Conservation (phyloP, 2,888 invertebrate species). For the Melanotus villosus region DNA sequence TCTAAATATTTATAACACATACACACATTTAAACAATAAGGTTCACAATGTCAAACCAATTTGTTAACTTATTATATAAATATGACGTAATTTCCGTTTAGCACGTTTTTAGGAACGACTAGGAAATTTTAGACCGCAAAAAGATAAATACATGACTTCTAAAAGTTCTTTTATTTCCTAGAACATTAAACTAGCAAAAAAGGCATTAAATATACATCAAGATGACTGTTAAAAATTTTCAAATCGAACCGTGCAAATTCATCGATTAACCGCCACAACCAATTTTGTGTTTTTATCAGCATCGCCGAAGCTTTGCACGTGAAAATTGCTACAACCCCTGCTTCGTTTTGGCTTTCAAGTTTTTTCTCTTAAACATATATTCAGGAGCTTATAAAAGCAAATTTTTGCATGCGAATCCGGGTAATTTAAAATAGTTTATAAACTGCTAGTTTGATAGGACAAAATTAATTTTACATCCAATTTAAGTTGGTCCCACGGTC, state of each 20-base stretch:
- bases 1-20: not conserved
- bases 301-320: too few relatives aligned
- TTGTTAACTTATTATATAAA: not conserved
- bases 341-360: too few relatives aligned
- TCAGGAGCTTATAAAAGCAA: not conserved
- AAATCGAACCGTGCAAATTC: not conserved
- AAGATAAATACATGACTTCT: conserved; percentile 7
- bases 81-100: conserved; percentile 6
- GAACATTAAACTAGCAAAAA: not conserved
- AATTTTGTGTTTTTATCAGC: too few relatives aligned
- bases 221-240: not conserved
- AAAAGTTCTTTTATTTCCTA: conserved; percentile 8
- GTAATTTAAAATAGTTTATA: not conserved
- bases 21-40: not conserved
- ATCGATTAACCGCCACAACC: too few relatives aligned
- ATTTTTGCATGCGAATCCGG: conserved; percentile 6
- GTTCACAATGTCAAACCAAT: not conserved
- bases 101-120: not conserved
- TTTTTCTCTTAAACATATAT: too few relatives aligned
- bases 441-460: not conserved
- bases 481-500: conserved; percentile 35
- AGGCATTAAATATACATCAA: not conserved
- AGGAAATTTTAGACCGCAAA: conserved; percentile 19
- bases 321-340: too few relatives aligned
- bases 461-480: conserved; percentile 25